These are phyloP conservation scores for Agelaius phoeniceus DNA, from an alignment of 2,113 vertebrate species.

Conservation along the genomic window DNA sequence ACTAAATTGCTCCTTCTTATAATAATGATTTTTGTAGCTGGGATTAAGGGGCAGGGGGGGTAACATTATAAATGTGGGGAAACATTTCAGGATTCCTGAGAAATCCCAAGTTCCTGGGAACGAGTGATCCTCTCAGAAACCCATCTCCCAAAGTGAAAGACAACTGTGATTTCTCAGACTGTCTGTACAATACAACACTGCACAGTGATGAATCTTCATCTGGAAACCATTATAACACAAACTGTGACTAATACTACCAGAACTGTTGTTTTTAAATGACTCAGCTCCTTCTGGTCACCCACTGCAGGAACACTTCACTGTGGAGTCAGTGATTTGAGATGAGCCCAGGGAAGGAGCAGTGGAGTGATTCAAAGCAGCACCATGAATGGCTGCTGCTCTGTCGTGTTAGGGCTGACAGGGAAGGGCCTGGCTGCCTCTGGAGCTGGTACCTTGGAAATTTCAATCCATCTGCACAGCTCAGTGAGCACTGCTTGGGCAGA, in stretches of 20 bases:
- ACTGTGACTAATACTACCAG: not conserved
- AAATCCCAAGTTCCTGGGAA: not conserved
- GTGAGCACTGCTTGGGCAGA: not conserved
- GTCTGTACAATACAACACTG: not conserved
- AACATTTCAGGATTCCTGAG: not conserved
- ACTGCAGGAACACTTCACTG: not conserved
- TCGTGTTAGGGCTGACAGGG: not conserved
- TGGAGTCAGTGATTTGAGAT: not conserved
- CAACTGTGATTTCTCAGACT: not conserved
- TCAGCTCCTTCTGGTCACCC: not conserved
- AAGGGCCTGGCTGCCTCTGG: not conserved
- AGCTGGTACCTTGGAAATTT: not conserved
- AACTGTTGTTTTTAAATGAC: not conserved
- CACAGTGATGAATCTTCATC: not conserved
- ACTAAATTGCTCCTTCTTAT: not conserved
- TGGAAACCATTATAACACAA: not conserved
- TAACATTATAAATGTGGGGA: not conserved
- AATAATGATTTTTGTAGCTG: not conserved
- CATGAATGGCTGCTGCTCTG: not conserved
- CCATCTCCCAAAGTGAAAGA: not conserved
- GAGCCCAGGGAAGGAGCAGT: not conserved
- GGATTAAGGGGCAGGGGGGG: not conserved
- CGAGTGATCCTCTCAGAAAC: not conserved
- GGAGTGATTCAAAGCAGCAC: not conserved
- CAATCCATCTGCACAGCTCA: not conserved